These are phyloP conservation scores for Phragmatobia fuliginosa DNA, from an alignment of 2,888 invertebrate genomes.

Conservation along the genomic window DNA sequence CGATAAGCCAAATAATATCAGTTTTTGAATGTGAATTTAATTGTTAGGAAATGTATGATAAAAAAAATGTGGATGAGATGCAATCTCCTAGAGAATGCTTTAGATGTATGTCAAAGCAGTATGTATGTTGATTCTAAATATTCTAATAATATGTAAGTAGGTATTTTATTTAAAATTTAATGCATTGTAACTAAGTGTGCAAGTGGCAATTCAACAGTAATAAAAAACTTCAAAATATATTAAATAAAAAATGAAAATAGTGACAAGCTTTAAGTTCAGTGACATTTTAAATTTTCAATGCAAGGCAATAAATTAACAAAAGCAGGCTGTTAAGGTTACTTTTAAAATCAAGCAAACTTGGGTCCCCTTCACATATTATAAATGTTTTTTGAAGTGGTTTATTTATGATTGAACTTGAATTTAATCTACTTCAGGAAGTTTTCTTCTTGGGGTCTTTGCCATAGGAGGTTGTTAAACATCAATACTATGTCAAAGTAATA, in stretches of 20 bases:
- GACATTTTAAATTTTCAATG: conserved; percentile 45
- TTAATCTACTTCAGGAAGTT: conserved; percentile 32
- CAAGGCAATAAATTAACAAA: conserved; percentile 38
- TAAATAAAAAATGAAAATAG: conserved; percentile 3
- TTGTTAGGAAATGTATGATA: too few relatives aligned
- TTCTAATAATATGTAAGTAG: too few relatives aligned
- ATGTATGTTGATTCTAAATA: too few relatives aligned
- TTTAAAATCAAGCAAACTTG: conserved; percentile 29
- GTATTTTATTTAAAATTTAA: neutral
- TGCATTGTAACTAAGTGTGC: neutral
- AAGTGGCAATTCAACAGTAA: neutral
- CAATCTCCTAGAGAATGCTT: too few relatives aligned
- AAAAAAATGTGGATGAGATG: too few relatives aligned
- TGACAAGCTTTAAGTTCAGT: conserved; percentile 17
- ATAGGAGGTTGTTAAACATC: neutral
- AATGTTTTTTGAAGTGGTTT: conserved; percentile 34
- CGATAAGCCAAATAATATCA: too few relatives aligned
- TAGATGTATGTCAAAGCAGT: neutral
- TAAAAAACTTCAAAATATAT: neutral
- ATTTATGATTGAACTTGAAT: conserved; percentile 35
- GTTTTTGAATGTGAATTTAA: too few relatives aligned
- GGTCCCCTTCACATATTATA: conserved; percentile 41
- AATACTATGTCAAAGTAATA: neutral
- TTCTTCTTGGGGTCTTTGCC: neutral
- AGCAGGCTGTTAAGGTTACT: conserved; percentile 25